Evolutionary conservation across 1,140 invertebrate species (phyloP).

Genomic region (Steinernema feltiae): DNA sequence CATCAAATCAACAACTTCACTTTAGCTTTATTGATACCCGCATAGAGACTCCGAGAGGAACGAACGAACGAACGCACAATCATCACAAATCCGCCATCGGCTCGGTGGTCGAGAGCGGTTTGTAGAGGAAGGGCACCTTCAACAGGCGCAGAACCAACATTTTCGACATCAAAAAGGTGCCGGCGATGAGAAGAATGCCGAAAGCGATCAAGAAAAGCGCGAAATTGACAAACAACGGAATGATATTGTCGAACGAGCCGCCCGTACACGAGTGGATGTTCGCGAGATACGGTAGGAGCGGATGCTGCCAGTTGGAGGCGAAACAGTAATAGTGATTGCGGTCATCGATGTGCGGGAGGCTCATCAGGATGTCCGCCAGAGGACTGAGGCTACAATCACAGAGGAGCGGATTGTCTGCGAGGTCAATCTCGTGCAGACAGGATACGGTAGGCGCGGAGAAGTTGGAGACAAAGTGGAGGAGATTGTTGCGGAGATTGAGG

Average conservation of each 20-base stretch:
- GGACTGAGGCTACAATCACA: slow-evolving; percentile 1
- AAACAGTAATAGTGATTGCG: slow-evolving; percentile 29
- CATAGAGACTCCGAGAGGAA: no score
- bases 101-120: not conserved
- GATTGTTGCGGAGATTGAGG: slow-evolving; percentile 32
- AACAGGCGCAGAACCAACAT: not conserved
- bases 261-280: slow-evolving; percentile 25
- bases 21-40: no score
- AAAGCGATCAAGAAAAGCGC: slow-evolving; percentile 1
- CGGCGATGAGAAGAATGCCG: not conserved
- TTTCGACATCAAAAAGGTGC: not conserved
- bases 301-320: slow-evolving; percentile 31
- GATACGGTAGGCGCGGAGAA: slow-evolving; percentile 27
- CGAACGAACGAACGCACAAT: no score
- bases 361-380: not conserved
- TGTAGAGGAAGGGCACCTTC: not conserved
- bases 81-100: not conserved
- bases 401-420: slow-evolving; percentile 24
- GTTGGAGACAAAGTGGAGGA: slow-evolving; percentile 30
- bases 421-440: slow-evolving; percentile 28
- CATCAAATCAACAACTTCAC: no score
- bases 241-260: not conserved
- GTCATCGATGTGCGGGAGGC: not conserved
- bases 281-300: slow-evolving; percentile 31
- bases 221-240: slow-evolving; percentile 5